Percentiles rank a stretch among this genome's conserved stretches.
phyloP scores from a whole-genome alignment of 53 echinoderm and acorn worm species.

The Echinometra lucunter region DNA sequence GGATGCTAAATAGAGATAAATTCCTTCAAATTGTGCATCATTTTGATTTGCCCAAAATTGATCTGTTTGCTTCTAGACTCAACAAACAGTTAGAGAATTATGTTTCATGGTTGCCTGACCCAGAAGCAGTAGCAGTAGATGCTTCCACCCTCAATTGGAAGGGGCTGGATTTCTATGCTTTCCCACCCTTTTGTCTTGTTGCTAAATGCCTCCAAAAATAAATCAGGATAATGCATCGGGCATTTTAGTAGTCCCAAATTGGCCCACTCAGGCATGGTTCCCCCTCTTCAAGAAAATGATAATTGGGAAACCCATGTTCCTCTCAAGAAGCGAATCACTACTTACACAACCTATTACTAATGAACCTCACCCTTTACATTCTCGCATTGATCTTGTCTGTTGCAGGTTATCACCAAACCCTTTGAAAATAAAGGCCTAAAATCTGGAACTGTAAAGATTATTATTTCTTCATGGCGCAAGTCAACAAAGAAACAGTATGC shows the following conservation, averaged over 20 bases:
- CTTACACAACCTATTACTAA: constrained; percentile 52
- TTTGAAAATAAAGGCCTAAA: constrained; percentile 29
- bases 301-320: neutral
- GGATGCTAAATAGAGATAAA: constrained; percentile 63
- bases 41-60: constrained; percentile 55
- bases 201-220: constrained; percentile 68
- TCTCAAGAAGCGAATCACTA: neutral
- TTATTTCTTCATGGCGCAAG: constrained; percentile 55
- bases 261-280: constrained; percentile 74
- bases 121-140: constrained; percentile 69
- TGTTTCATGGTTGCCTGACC: constrained; percentile 72
- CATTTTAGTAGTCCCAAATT: constrained; percentile 71
- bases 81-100: constrained; percentile 69
- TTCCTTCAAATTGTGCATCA: neutral
- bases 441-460: constrained; percentile 15
- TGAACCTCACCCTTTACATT: constrained; percentile 57
- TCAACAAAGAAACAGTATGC: constrained; percentile 70
- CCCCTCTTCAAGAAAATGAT: constrained; percentile 35
- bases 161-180: constrained; percentile 69
- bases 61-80: constrained; percentile 73
- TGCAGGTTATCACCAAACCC: constrained; percentile 62
- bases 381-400: constrained; percentile 20
- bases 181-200: constrained; percentile 66
- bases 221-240: constrained; percentile 54
- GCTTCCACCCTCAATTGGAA: constrained; percentile 74